A percentile compares a stretch with the other conserved stretches of the same genome.
Conservation (phyloP, 2,113 vertebrate species). For the Tetrax tetrax region DNA sequence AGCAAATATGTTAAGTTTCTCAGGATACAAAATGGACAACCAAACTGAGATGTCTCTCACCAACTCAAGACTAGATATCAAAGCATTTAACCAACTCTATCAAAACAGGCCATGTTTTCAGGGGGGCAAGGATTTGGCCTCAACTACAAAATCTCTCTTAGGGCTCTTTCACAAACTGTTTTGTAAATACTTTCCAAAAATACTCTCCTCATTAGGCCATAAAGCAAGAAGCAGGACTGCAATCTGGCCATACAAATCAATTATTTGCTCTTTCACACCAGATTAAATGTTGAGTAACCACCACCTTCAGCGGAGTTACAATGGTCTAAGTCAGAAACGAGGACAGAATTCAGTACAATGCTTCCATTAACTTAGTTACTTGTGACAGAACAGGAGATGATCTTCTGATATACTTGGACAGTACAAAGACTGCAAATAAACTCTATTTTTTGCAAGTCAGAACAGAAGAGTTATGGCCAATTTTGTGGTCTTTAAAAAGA, state of each 20-base stretch:
- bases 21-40: not conserved
- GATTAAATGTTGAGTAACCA: slow-evolving; percentile 29
- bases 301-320: not conserved
- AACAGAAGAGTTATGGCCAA: not conserved
- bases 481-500: not conserved
- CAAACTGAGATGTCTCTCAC: not conserved
- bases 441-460: not conserved
- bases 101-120: not conserved
- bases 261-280: not conserved
- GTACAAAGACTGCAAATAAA: not conserved
- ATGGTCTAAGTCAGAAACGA: not conserved
- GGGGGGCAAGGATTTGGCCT: not conserved
- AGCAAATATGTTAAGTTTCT: not conserved
- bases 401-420: not conserved
- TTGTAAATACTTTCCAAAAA: slow-evolving; percentile 23
- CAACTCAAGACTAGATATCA: not conserved
- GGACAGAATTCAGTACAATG: not conserved
- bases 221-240: not conserved
- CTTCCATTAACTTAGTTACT: not conserved
- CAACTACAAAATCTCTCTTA: not conserved
- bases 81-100: not conserved
- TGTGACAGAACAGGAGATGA: not conserved
- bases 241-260: not conserved
- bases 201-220: slow-evolving; percentile 17
- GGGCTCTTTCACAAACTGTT: not conserved